Evolutionary conservation across 2,797 vertebrate species (phyloP).

Genomic region (Tragelaphus eurycerus): DNA sequence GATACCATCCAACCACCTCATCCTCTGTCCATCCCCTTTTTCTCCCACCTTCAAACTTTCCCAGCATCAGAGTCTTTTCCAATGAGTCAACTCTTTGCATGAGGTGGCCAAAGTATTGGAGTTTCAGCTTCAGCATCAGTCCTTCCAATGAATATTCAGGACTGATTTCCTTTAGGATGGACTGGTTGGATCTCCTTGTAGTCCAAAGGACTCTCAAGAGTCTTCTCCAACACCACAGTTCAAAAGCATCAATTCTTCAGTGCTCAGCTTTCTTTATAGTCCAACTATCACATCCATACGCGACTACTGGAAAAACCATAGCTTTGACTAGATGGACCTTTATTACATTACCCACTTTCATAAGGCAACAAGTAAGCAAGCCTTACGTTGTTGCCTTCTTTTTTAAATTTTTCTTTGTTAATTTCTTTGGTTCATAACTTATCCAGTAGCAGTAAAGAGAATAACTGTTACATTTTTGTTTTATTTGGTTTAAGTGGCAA

Average conservation of each 20-base stretch:
- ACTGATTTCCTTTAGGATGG: not conserved
- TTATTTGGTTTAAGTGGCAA: slow-evolving; percentile 31
- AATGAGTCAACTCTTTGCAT: not conserved
- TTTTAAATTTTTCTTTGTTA: slow-evolving; percentile 40
- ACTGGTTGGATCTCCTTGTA: not conserved
- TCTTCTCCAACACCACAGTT: not conserved
- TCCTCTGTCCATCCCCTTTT: not conserved
- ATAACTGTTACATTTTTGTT: slow-evolving; percentile 28
- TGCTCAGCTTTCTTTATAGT: not conserved
- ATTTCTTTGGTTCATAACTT: slow-evolving; percentile 63
- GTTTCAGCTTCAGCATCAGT: not conserved
- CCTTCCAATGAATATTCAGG: not conserved
- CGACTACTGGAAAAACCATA: not conserved
- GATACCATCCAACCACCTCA: not conserved
- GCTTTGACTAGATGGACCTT: not conserved
- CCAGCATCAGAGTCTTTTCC: not conserved
- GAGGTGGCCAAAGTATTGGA: not conserved
- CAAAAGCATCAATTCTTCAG: not conserved
- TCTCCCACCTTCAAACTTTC: not conserved
- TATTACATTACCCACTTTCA: not conserved
- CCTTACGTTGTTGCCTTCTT: not conserved
- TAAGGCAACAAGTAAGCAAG: slow-evolving; percentile 42
- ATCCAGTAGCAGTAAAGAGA: slow-evolving; percentile 31
- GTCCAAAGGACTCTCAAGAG: not conserved
- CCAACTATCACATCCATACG: not conserved